Evolutionary conservation across 2,888 invertebrate species (phyloP), one percentile per base, ranked within the genome.

Genomic region (Seira sanloemensis): DNA sequence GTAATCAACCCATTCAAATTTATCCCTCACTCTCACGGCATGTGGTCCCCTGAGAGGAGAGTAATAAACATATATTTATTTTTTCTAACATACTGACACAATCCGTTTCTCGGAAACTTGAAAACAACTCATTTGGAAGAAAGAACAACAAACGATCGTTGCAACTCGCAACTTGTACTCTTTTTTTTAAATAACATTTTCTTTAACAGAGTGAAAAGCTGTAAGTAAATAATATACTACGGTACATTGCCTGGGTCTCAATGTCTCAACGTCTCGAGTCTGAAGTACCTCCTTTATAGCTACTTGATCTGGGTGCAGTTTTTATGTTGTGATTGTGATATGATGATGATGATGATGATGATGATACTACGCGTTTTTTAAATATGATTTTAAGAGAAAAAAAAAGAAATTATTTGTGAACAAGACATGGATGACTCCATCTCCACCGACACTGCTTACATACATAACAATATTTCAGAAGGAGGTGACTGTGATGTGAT

Each of bases 11-110:
- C 65, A 65, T 74, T 74, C 74, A 65, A 74, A 27, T 74, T 24
- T 65, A 74, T 74, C 26, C 62, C 27, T 74, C 62, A 74, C 58
- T 58, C 37, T 65, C 62, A 37, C 74, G 65, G 12, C 37, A 37
- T 4, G 37, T 4, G 37, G 37, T 37, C 37, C 5, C 12, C 37
- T 12, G 37, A 12, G 37, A 37, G n/a, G n/a, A n/a, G n/a, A n/a
- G n/a, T n/a, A 37, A 4, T 37, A 37, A 4, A 7, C 37, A 37
- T 37, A 12, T 4, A 4, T 37, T 37, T 37, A 37, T 37, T 7
- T 7, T 7, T 12, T 7, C 12, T 4, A 37, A 12, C 37, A 37
- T 37, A 37, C 37, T 37, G 37, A 12, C 37, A 37, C 12, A 37
- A 37, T 37, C 37, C 12, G 37, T 37, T 37, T 37, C 12, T 7